These are phyloP conservation scores for Drosophila neonasuta DNA, from an alignment of 2,888 invertebrate genomes.

Conservation along the genomic window DNA sequence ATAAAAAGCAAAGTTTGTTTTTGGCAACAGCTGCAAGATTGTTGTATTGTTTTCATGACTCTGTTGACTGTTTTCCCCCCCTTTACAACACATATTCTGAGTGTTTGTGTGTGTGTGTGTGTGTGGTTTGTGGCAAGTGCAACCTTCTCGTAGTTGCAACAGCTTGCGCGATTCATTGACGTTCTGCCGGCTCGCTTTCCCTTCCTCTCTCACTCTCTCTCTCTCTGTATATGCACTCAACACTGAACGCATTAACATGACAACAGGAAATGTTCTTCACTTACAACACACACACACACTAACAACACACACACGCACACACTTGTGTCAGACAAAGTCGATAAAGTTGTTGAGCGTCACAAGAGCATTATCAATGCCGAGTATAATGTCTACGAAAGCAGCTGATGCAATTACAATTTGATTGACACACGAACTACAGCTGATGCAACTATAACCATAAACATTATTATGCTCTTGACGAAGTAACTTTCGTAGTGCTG, in stretches of 20 bases:
- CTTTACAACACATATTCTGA: not conserved
- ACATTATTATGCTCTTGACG: not conserved
- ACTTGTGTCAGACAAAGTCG: slow-evolving; percentile 10
- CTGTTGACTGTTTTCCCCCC: not conserved
- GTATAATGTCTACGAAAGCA: not conserved
- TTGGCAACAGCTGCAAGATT: slow-evolving; percentile 57
- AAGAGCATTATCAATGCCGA: slow-evolving; percentile 15
- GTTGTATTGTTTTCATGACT: slow-evolving; percentile 43
- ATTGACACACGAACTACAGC: not conserved
- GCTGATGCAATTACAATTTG: not conserved
- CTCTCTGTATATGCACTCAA: not conserved
- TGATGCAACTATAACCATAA: not conserved
- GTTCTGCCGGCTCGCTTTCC: slow-evolving; percentile 1
- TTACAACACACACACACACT: slow-evolving; percentile 2
- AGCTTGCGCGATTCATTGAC: slow-evolving; percentile 46
- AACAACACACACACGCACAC: not conserved
- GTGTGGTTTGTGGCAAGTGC: slow-evolving; percentile 13
- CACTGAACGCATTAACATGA: slow-evolving; percentile 11
- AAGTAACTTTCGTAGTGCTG: not conserved
- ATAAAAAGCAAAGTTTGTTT: slow-evolving; percentile 56
- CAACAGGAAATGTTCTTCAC: slow-evolving; percentile 8
- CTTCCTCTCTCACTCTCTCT: no score
- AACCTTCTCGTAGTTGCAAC: slow-evolving; percentile 34
- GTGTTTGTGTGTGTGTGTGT: not conserved
- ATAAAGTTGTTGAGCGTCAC: slow-evolving; percentile 10